Base-by-base conservation (phyloP, 2,888 invertebrate species). In the Tachystola acroxantha region DNA sequence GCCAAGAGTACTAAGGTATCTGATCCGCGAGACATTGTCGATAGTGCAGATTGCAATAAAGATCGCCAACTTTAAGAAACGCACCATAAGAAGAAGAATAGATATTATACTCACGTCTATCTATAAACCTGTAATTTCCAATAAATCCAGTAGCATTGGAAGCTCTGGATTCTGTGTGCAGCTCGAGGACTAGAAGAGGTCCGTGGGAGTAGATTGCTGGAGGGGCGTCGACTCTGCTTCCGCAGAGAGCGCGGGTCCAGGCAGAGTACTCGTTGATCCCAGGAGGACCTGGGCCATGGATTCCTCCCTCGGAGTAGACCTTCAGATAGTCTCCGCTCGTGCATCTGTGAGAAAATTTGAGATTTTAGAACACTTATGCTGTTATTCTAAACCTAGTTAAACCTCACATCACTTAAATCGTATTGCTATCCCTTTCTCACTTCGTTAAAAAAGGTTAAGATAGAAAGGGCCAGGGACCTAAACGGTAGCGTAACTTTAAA, bases 251-350 rank as follows among this genome's bases (percentile, higher is more conserved):
- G 20, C 90, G 88, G 28, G 93, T 91, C 91, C 93, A 93, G n/a
- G 91, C 90, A 0, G 93, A 93, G 65, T 92, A 91, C 65, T 94
- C 94, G 69, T 93, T 94, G 56, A 94, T 91, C 3, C 90, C 90
- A 44, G 93, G 93, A 39, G 94, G 88, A 0, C 85, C 85, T 0
- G 85, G 85, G 0, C 90, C 90, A 57, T 94, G 93, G 34, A 91
- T 88, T 7, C 92, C 92, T 46, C 93, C 88, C 76, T 95, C 94
- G 16, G 93, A 89, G 75, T 93, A 95, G 20, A 94, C 89, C 73
- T 94, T 93, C 45, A 95, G 71, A 69, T 90, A 94, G 75, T 94
- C 94, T 0, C 93, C 92, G 24, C 88, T 88, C 33, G 88, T 84
- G 61, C 94, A 94, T 45, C 94, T 94, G 90, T 26, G 88, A 88